Base-by-base conservation (phyloP, 2,888 invertebrate genomes). In the Melanargia galathea region DNA sequence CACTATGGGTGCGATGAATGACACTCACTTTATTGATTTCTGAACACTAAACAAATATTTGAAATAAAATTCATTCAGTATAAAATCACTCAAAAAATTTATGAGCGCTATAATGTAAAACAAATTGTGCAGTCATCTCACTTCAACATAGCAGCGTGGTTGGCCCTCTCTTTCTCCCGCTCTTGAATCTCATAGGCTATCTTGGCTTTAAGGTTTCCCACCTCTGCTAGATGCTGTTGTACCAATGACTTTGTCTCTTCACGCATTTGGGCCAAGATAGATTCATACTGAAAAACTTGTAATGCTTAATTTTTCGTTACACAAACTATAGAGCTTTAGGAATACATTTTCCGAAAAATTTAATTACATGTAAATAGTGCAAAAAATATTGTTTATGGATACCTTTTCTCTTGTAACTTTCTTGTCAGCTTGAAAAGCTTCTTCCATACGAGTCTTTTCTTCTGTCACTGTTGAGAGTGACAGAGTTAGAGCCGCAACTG, bases 381-480 rank as follows among this genome's bases (percentile, higher is more conserved):
- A n/a, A n/a, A n/a, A n/a, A n/a, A 57, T 16, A 60, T 33, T 58
- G 35, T 46, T 48, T 10, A 26, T n/a, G 7, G n/a, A 49, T 70
- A 95, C 95, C 73, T 85, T 89, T 67, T 92, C 92, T 67, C 90
- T 83, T 0, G 90, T 90, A n/a, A 89, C 81, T 76, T 94, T 95
- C 72, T 94, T 95, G 74, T 95, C 95, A 11, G 93, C 92, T 74
- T 96, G 95, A 80, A 96, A 97, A 48, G 94, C 95, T 57, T 95
- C 95, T 84, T 97, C 97, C 93, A 97, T 95, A 49, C 95, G 93
- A 1, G 96, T 94, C 77, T 97, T 97, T 80, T 97, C 97, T 3
- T 95, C 94, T 0, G 96, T 94, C 33, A 97, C 85, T 0, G 96
- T 96, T 0, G 96, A 93, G 52, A 97, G 82, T 0, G 97, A 95